These are phyloP conservation scores for Turdus rufiventris DNA, from an alignment of 2,113 vertebrate genomes.

Conservation along the genomic window DNA sequence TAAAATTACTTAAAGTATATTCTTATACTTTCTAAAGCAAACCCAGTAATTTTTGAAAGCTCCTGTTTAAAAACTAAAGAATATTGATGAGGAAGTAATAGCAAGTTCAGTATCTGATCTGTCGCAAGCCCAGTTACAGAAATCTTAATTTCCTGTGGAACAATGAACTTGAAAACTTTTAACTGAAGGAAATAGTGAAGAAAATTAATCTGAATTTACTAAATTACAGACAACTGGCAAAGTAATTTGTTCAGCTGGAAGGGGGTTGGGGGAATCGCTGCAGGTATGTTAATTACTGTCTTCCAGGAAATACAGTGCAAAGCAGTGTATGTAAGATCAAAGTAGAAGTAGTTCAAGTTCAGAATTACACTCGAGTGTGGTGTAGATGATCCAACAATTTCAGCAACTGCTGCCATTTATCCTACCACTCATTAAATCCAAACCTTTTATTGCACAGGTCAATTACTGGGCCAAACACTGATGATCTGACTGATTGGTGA, in stretches of 20 bases:
- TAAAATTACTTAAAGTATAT: background rate
- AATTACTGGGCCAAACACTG: background rate
- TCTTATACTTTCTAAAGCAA: background rate
- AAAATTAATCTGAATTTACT: background rate
- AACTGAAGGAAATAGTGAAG: background rate
- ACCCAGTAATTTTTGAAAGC: background rate
- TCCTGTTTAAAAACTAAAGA: background rate
- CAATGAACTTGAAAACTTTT: background rate
- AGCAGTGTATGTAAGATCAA: background rate
- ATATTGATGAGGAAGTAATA: background rate
- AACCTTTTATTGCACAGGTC: too few relatives aligned
- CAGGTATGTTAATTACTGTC: background rate
- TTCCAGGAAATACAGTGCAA: background rate
- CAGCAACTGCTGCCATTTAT: background rate
- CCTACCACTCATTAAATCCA: background rate
- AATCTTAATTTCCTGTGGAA: background rate
- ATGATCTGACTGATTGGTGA: background rate
- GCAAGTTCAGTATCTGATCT: background rate
- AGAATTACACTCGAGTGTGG: background rate
- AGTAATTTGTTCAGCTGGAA: background rate
- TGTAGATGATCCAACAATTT: background rate
- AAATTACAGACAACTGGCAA: background rate
- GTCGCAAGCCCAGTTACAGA: background rate
- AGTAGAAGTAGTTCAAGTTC: background rate
- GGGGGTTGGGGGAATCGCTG: fast-evolving